Evolutionary conservation across 2,888 invertebrate species (phyloP).

Genomic region (Prionchulus punctatus): DNA sequence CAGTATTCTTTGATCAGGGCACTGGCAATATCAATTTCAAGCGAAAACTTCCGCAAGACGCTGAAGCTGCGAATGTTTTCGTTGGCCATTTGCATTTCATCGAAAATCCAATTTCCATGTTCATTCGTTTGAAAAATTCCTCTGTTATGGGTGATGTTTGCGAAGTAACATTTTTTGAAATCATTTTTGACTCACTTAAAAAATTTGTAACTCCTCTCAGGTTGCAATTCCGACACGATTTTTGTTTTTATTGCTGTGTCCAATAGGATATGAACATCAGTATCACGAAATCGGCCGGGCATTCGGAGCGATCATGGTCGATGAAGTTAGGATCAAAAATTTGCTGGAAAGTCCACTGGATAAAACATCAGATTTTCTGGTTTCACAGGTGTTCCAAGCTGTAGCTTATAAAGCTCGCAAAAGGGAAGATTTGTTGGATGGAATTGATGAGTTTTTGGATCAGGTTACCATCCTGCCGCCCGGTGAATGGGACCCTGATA

Average conservation of each 20-base stretch:
- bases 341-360: too few species aligned
- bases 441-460: constrained; percentile 29
- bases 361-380: too few species aligned
- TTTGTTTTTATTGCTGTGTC: constrained; percentile 78
- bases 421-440: constrained; percentile 25
- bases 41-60: constrained; percentile 90
- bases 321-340: constrained; percentile 54
- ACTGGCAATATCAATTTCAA: constrained; percentile 78
- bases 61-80: constrained; percentile 89
- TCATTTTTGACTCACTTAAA: too few species aligned
- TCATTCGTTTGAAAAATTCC: constrained; percentile 72
- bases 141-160: constrained; percentile 81
- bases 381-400: constrained; percentile 31
- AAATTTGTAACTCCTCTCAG: constrained; percentile 12
- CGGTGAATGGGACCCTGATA: constrained; percentile 36
- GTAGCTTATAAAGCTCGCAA: constrained; percentile 34
- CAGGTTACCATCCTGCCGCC: constrained; percentile 30
- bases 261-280: constrained; percentile 45
- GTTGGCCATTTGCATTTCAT: constrained; percentile 93
- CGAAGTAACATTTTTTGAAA: too few species aligned
- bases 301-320: constrained; percentile 92
- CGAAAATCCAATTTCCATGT: constrained; percentile 75
- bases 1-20: too few species aligned
- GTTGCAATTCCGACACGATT: constrained; percentile 70
- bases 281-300: constrained; percentile 92